Evolutionary conservation across 2,797 vertebrate genomes (phyloP), one percentile per base, ranked within the genome.

Genomic region (Morus bassanus): DNA sequence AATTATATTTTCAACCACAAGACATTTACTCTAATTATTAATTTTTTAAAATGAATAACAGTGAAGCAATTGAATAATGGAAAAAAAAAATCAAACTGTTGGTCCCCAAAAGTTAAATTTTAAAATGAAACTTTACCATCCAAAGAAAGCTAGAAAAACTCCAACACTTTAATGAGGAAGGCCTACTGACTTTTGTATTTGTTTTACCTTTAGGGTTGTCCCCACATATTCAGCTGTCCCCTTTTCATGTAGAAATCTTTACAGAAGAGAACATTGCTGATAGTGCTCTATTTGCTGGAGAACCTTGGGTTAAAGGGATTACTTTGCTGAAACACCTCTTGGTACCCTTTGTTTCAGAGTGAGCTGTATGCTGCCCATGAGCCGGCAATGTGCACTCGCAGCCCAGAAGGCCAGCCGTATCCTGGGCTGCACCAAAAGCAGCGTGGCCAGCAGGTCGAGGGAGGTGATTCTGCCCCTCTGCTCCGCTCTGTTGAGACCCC

Each of bases 331-430:
- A 87, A 64, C 28, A 64, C 18, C 35, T 72, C 60, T 51, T 25
- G 39, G 64, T n/a, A 48, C 8, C 15, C 30, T 46, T 78, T 51
- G 25, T 50, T 84, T 87, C 74, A 41, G 43, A 72, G 21, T n/a
- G 61, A 69, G 23, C 33, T 13, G 11, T 28, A 54, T 54, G 53
- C 53, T 54, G 53, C 53, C 53, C 41, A 23, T 8, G 59, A 72
- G 10, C 69, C 0, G 1, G 50, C 57, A 60, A 24, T 1, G 8
- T 9, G 27, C 0, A 2, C 31, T 73, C 0, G 2, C 27, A 27
- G 51, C 54, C 50, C 63, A 70, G 24, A 46, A 37, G 2, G 35
- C 18, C 53, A 63, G 25, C 14, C 0, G 0, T 9, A 8, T 17
- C 30, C 41, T n/a, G 35, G 50, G 45, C 43, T 74, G 27, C 30